A percentile compares a stretch with the other conserved stretches of the same genome.
phyloP scores from a whole-genome alignment of 2,113 vertebrate genomes.

The Antechinus stuartii region DNA sequence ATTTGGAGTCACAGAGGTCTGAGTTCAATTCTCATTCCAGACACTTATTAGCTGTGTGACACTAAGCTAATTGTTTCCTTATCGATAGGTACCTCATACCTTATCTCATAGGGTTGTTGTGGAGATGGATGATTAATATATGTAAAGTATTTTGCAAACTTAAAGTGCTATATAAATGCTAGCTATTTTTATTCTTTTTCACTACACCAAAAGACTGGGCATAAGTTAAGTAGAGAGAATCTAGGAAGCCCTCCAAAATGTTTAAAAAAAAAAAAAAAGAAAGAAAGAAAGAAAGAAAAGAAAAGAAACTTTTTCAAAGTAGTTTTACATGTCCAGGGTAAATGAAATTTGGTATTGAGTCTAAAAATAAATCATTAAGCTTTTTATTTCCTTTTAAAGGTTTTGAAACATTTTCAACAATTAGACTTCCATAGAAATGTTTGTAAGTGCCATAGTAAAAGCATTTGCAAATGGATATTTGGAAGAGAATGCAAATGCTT shows the following conservation, averaged over 20 bases:
- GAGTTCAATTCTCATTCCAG: background rate
- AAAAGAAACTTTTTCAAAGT: constrained; percentile 52
- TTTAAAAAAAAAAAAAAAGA: background rate
- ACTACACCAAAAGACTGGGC: background rate
- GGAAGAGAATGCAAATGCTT: background rate
- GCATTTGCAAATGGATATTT: constrained; percentile 21
- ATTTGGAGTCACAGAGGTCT: background rate
- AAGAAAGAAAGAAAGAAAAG: background rate
- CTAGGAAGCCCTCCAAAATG: constrained; percentile 39
- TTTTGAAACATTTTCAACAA: background rate
- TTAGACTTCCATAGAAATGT: background rate
- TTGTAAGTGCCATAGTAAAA: background rate
- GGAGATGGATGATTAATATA: background rate
- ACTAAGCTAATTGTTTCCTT: background rate
- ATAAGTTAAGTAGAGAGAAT: background rate
- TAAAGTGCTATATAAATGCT: background rate
- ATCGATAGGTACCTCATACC: no score
- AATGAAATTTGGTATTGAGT: background rate
- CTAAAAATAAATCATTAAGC: background rate
- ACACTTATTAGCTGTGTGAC: background rate
- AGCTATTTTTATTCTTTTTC: constrained; percentile 60
- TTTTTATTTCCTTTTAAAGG: background rate
- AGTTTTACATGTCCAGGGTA: background rate
- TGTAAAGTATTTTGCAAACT: background rate
- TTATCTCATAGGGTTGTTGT: no score